These are phyloP conservation scores for Chelonus formosanus DNA, from an alignment of 2,888 invertebrate species.

Conservation along the genomic window DNA sequence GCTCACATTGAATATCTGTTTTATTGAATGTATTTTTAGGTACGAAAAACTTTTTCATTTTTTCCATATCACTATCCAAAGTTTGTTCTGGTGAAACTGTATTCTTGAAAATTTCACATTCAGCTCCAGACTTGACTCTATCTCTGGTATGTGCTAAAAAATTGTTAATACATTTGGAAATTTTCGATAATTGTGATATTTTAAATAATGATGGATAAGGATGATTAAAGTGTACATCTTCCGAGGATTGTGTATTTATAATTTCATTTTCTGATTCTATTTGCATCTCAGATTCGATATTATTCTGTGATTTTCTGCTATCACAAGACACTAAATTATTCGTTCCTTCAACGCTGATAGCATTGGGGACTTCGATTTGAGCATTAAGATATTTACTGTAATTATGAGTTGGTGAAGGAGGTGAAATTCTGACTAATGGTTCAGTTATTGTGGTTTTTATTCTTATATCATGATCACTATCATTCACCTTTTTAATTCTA, in stretches of 20 bases:
- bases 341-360: background rate
- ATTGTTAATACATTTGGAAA: constrained; percentile 40
- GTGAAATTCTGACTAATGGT: constrained; percentile 39
- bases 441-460: constrained; percentile 21
- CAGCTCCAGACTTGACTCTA: constrained; percentile 4
- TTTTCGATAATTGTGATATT: constrained; percentile 36
- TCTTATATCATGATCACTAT: constrained; percentile 19
- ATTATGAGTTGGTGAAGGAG: constrained; percentile 33
- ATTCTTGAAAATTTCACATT: constrained; percentile 1
- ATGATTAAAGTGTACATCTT: background rate
- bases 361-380: background rate
- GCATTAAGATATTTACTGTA: background rate
- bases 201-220: constrained; percentile 20
- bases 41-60: background rate
- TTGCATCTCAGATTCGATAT: too few relatives aligned
- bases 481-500: constrained; percentile 29
- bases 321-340: too few relatives aligned
- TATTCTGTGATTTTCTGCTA: too few relatives aligned
- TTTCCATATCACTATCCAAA: background rate
- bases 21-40: background rate
- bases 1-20: background rate
- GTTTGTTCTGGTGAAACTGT: background rate
- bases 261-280: too few relatives aligned
- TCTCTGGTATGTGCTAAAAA: constrained; percentile 38
- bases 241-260: too few relatives aligned